Evolutionary conservation across 1,140 invertebrate species (phyloP).

Genomic region (Meloidogyne exigua): DNA sequence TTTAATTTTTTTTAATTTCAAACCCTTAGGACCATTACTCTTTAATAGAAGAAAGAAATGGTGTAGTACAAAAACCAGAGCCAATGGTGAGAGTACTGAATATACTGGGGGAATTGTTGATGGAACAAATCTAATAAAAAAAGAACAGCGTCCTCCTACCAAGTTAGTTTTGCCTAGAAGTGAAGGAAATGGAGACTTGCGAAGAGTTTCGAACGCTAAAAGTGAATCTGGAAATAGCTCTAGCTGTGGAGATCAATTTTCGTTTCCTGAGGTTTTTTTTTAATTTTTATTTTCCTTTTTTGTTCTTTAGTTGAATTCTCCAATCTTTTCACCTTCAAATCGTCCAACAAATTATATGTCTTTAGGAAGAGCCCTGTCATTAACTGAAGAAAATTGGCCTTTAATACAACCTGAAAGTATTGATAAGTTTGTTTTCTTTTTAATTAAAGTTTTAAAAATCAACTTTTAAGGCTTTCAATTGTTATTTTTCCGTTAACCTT

Average conservation of each 20-base stretch:
- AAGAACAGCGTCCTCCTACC: conserved; percentile 2
- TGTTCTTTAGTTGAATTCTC: not conserved
- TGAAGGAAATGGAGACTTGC: not conserved
- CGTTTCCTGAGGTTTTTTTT: not conserved
- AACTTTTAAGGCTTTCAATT: conserved; percentile 46
- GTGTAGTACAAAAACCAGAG: not conserved
- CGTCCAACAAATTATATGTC: conserved; percentile 21
- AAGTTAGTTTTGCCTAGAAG: not conserved
- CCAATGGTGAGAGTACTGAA: not conserved
- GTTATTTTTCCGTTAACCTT: conserved; percentile 61
- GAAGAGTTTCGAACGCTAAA: not conserved
- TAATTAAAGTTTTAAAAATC: not conserved
- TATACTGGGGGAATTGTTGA: not conserved
- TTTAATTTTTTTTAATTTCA: no score
- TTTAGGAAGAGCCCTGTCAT: not conserved
- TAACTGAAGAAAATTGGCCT: conserved; percentile 19
- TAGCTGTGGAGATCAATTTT: not conserved
- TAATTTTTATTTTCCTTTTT: not conserved
- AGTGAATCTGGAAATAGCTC: not conserved
- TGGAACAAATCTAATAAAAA: not conserved
- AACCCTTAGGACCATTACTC: not conserved
- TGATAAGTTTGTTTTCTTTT: conserved; percentile 48
- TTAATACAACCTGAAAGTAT: conserved; percentile 56
- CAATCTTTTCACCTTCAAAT: conserved; percentile 37
- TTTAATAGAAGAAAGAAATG: not conserved